Conservation (phyloP, 2,797 vertebrate species). For the Etheostoma nigrum region DNA sequence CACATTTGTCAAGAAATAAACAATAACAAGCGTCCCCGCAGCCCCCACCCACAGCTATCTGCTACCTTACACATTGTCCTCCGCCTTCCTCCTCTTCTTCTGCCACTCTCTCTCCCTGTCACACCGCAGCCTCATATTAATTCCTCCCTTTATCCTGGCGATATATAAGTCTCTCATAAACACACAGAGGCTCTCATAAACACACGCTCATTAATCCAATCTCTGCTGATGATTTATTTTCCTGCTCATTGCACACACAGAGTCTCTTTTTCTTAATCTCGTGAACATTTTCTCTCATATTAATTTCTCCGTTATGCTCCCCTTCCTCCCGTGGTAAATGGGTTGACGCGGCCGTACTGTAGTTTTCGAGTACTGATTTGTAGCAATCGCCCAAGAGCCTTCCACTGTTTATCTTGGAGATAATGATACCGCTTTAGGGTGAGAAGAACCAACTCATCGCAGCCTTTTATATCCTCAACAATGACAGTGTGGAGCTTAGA, state of each 20-base stretch:
- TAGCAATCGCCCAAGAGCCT: slow-evolving; percentile 30
- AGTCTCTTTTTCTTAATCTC: slow-evolving; percentile 9
- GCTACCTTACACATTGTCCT: slow-evolving; percentile 52
- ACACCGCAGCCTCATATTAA: slow-evolving; percentile 43
- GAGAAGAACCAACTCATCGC: slow-evolving; percentile 44
- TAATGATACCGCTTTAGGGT: slow-evolving; percentile 63
- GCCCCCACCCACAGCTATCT: slow-evolving; percentile 59
- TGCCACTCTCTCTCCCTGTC: slow-evolving; percentile 18
- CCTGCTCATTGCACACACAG: neutral
- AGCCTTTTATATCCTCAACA: slow-evolving; percentile 59
- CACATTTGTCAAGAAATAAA: slow-evolving; percentile 68
- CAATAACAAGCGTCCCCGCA: slow-evolving; percentile 40
- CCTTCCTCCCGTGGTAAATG: slow-evolving; percentile 26
- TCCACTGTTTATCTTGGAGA: slow-evolving; percentile 64
- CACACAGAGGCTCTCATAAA: slow-evolving; percentile 50
- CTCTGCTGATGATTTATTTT: slow-evolving; percentile 52
- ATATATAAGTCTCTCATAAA: slow-evolving; percentile 53
- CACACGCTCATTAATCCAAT: slow-evolving; percentile 57
- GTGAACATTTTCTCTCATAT: slow-evolving; percentile 1
- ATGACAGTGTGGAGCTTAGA: slow-evolving; percentile 50
- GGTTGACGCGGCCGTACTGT: slow-evolving; percentile 3
- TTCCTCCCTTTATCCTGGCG: slow-evolving; percentile 44
- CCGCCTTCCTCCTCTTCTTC: slow-evolving; percentile 20
- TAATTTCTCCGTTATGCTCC: slow-evolving; percentile 25
- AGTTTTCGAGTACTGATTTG: slow-evolving; percentile 38